phyloP scores from a whole-genome alignment of 2,888 invertebrate species.

The Druceiella hillmani region DNA sequence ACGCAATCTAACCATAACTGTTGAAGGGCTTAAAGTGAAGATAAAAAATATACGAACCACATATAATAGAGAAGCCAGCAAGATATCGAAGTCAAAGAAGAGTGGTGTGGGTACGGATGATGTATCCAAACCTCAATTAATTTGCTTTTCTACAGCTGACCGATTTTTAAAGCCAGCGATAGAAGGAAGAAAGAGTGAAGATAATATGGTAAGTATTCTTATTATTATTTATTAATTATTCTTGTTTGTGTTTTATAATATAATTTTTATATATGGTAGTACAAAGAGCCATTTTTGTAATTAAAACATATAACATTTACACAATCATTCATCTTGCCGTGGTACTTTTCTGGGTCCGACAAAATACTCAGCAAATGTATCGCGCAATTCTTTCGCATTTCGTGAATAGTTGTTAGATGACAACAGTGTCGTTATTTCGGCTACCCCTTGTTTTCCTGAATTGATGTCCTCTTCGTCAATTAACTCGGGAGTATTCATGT shows the following conservation, averaged over 20 bases:
- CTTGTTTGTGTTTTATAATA: constrained; percentile 21
- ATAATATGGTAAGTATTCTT: constrained; percentile 27
- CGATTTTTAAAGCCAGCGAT: constrained; percentile 29
- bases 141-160: constrained; percentile 29
- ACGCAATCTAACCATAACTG: not conserved
- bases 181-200: constrained; percentile 26
- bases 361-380: too few species aligned
- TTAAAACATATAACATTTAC: too few species aligned
- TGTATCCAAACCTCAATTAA: constrained; percentile 28
- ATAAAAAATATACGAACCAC: constrained; percentile 28
- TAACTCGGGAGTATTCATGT: too few species aligned
- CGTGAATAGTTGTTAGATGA: too few species aligned
- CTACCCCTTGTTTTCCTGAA: too few species aligned
- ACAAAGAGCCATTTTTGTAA: too few species aligned
- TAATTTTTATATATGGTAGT: constrained; percentile 3
- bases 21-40: too few species aligned
- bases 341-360: too few species aligned
- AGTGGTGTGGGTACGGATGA: constrained; percentile 27
- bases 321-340: too few species aligned
- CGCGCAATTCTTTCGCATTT: too few species aligned
- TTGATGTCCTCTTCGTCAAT: too few species aligned
- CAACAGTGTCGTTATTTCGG: too few species aligned
- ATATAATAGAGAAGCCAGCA: constrained; percentile 27
- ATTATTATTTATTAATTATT: constrained; percentile 25
- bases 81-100: constrained; percentile 28